phyloP scores from a whole-genome alignment of 2,113 vertebrate genomes.

The Zosterops hypoxanthus region DNA sequence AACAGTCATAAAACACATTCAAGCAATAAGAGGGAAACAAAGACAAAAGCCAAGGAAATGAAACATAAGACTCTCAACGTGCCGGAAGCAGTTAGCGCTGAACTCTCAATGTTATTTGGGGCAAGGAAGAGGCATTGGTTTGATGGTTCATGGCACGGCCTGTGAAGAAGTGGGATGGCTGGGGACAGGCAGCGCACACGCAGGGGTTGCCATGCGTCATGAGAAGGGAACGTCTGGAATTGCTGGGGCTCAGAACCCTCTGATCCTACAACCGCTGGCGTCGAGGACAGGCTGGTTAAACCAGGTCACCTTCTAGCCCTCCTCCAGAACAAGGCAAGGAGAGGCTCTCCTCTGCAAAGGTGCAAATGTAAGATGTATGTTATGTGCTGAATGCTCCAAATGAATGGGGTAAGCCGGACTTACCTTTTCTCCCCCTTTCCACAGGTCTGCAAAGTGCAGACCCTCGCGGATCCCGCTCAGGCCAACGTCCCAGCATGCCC shows the following conservation, averaged over 20 bases:
- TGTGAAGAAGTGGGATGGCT: conserved; percentile 17
- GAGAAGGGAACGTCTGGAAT: background rate
- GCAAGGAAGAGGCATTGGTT: conserved; percentile 13
- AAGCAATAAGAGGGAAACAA: background rate
- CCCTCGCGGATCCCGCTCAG: conserved; percentile 60
- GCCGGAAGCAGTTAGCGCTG: background rate
- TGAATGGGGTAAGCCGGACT: conserved; percentile 42
- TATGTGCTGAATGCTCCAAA: conserved; percentile 51
- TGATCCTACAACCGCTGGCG: background rate
- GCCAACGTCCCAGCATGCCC: conserved; percentile 66
- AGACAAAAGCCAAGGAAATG: conserved; percentile 43
- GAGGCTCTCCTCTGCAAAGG: conserved; percentile 31
- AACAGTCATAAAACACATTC: background rate
- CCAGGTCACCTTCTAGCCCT: background rate
- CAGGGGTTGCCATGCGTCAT: conserved; percentile 20
- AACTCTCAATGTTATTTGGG: background rate
- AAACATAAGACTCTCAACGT: background rate
- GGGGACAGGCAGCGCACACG: background rate
- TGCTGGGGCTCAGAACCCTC: background rate
- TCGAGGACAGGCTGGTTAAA: background rate
- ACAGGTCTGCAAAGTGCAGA: conserved; percentile 67
- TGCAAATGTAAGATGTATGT: conserved; percentile 41
- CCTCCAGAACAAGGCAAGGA: background rate
- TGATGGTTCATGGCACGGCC: conserved; percentile 53
- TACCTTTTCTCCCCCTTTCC: conserved; percentile 65